Conservation (phyloP, 2,888 invertebrate species). For the Nemotelus nigrinus region DNA sequence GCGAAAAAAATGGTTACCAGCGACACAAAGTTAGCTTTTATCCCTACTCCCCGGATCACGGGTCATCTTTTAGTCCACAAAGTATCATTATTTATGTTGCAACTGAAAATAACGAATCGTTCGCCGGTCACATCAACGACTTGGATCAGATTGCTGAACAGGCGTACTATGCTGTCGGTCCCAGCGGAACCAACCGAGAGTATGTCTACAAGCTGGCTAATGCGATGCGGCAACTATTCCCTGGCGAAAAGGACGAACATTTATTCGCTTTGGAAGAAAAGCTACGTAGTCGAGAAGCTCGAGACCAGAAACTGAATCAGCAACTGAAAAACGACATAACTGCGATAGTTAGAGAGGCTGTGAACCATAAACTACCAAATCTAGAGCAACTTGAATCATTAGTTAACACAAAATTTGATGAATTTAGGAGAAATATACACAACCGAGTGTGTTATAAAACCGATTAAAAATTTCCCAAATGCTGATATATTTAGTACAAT, state of each 20-base stretch:
- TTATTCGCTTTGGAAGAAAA: conserved; percentile 76
- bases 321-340: conserved; percentile 19
- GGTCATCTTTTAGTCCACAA: not conserved
- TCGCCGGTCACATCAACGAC: conserved; percentile 73
- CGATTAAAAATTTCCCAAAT: not conserved
- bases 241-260: conserved; percentile 79
- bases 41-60: conserved; percentile 64
- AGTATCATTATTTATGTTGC: conserved; percentile 79
- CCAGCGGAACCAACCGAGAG: conserved; percentile 91
- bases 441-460: not conserved
- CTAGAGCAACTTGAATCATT: not conserved
- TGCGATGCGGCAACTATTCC: conserved; percentile 79
- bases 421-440: conserved; percentile 17
- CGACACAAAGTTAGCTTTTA: conserved; percentile 77
- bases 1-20: conserved; percentile 94
- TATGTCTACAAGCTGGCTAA: conserved; percentile 87
- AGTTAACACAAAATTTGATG: conserved; percentile 13
- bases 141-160: conserved; percentile 82
- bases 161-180: conserved; percentile 78
- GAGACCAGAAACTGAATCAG: conserved; percentile 46
- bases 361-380: not conserved
- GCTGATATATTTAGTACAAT: too few relatives aligned
- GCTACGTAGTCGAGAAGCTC: conserved; percentile 63
- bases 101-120: conserved; percentile 81
- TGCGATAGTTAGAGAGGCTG: conserved; percentile 7